Evolutionary conservation across 2,113 vertebrate species (phyloP).

Genomic region (Pelvicachromis taeniatus): DNA sequence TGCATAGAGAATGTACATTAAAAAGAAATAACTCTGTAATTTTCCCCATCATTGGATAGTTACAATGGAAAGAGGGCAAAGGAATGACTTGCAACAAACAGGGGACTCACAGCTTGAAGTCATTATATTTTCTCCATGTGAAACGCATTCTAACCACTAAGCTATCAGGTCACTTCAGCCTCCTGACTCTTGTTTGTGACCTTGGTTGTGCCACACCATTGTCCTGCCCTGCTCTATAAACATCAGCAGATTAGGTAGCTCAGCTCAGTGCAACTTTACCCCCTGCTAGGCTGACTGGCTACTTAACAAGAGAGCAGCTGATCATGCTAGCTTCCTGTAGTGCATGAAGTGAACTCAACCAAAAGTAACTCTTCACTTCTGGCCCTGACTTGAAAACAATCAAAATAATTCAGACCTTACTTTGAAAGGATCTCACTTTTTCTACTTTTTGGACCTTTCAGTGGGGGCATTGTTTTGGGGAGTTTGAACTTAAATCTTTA

Average conservation of each 20-base stretch:
- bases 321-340: neutral
- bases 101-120: no score
- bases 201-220: neutral
- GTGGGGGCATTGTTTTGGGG: no score
- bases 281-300: neutral
- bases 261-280: neutral
- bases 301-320: neutral
- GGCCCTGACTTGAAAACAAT: neutral
- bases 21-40: no score
- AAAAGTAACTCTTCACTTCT: neutral
- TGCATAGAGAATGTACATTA: no score
- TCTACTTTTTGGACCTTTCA: neutral
- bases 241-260: constrained; percentile 12
- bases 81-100: no score
- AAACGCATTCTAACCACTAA: neutral
- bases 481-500: neutral
- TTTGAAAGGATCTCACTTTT: neutral
- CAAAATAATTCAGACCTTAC: neutral
- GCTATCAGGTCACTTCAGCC: neutral
- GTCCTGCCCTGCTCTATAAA: neutral
- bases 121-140: neutral
- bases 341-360: neutral
- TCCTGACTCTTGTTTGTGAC: neutral
- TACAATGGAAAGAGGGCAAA: no score
- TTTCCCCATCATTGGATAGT: no score